phyloP scores from a whole-genome alignment of 2,888 invertebrate genomes.

The Petrolisthes cinctipes region DNA sequence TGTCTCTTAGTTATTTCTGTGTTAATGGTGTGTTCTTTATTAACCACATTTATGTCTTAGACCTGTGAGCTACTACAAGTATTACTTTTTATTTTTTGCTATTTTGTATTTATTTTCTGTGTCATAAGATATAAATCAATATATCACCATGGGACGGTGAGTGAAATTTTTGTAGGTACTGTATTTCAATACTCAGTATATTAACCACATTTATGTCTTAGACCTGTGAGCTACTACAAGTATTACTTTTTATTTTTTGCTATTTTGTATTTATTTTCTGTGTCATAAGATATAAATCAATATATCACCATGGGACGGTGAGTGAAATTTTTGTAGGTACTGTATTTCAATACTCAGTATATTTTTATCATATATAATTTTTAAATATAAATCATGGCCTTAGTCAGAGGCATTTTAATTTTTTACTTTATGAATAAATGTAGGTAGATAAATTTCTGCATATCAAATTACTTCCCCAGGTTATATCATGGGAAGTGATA shows the following conservation, averaged over 20 bases:
- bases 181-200: background rate
- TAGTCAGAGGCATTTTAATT: background rate
- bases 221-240: background rate
- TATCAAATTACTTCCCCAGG: constrained; percentile 12
- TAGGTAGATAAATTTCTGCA: constrained; percentile 1
- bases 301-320: constrained; percentile 24
- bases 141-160: constrained; percentile 26
- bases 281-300: constrained; percentile 4
- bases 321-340: background rate
- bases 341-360: background rate
- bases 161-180: background rate
- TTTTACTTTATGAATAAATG: background rate
- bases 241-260: background rate
- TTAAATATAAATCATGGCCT: background rate
- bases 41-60: too few species aligned
- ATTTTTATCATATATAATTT: constrained; percentile 13
- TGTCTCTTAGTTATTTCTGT: too few species aligned
- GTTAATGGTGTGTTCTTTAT: too few species aligned
- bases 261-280: background rate
- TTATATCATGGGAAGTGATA: constrained; percentile 20
- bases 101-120: background rate
- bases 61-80: background rate
- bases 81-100: background rate
- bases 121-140: constrained; percentile 2
- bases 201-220: background rate